A percentile compares a stretch with the other conserved stretches of the same genome.
phyloP scores from a whole-genome alignment of 2,797 vertebrate species.

The Kryptolebias ocellatus region DNA sequence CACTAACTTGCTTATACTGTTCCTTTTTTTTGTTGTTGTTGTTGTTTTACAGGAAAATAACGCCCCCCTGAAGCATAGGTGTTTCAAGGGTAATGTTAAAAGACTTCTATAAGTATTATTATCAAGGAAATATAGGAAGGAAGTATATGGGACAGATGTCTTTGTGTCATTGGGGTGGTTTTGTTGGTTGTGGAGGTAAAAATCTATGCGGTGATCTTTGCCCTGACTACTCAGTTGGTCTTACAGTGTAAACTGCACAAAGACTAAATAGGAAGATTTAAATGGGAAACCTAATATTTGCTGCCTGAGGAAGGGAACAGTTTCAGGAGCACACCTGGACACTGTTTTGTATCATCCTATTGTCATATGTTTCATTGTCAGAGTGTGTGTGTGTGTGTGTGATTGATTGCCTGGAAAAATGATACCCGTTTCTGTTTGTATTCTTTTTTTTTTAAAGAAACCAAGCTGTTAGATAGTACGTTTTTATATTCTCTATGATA shows the following conservation, averaged over 20 bases:
- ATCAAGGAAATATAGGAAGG: slow-evolving; percentile 20
- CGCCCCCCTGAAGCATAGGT: slow-evolving; percentile 35
- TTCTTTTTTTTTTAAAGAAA: slow-evolving; percentile 23
- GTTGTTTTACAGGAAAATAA: slow-evolving; percentile 6
- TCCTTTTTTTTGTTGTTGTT: slow-evolving; percentile 6
- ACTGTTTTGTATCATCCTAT: slow-evolving; percentile 20
- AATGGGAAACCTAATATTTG: slow-evolving; percentile 44
- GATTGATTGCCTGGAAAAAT: slow-evolving; percentile 45
- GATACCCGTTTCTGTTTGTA: slow-evolving; percentile 33
- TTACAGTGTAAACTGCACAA: slow-evolving; percentile 31
- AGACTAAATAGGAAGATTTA: slow-evolving; percentile 27
- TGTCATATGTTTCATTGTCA: slow-evolving; percentile 31
- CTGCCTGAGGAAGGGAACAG: slow-evolving; percentile 31
- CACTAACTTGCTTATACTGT: slow-evolving; percentile 40
- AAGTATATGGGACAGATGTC: slow-evolving; percentile 20
- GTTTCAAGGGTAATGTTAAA: slow-evolving; percentile 44
- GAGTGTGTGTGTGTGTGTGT: slow-evolving; percentile 20
- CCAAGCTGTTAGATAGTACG: slow-evolving; percentile 9
- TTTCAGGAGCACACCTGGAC: slow-evolving; percentile 47
- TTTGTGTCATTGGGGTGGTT: slow-evolving; percentile 13
- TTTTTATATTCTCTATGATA: slow-evolving; percentile 35
- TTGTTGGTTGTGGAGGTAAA: slow-evolving; percentile 45
- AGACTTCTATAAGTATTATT: slow-evolving; percentile 23
- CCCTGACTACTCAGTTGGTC: slow-evolving; percentile 26
- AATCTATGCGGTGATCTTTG: slow-evolving; percentile 43